Conservation (phyloP, 2,113 vertebrate genomes). For the Amblyopsis rosae region DNA sequence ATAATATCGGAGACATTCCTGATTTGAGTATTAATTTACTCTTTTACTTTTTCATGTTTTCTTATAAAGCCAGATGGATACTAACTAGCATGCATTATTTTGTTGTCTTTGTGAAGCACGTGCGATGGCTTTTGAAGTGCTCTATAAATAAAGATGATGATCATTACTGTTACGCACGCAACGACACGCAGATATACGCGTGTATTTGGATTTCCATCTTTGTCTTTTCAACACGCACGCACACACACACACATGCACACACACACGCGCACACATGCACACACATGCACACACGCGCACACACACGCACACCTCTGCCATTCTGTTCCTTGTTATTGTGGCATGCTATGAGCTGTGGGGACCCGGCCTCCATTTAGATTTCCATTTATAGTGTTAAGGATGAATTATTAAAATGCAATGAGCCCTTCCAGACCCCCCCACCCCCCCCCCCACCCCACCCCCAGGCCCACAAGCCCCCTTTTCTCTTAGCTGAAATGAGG, state of each 20-base stretch:
- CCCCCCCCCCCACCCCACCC: not conserved
- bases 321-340: constrained; percentile 46
- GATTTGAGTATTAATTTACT: too few species aligned
- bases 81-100: too few species aligned
- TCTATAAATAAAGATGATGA: too few species aligned
- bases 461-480: constrained; percentile 9
- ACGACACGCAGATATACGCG: not conserved
- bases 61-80: too few species aligned
- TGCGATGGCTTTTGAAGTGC: too few species aligned
- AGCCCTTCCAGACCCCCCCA: constrained; percentile 5
- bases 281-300: not conserved
- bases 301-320: constrained; percentile 1
- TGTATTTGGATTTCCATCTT: not conserved
- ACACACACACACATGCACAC: constrained; percentile 21
- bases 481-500: constrained; percentile 43
- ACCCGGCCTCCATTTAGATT: constrained; percentile 40
- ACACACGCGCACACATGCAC: not conserved
- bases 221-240: constrained; percentile 15
- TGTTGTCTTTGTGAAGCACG: too few species aligned
- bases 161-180: not conserved
- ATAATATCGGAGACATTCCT: too few species aligned
- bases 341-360: constrained; percentile 24
- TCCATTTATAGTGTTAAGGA: constrained; percentile 53
- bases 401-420: constrained; percentile 57
- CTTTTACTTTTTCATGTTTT: too few species aligned